Evolutionary conservation across 2,797 vertebrate genomes (phyloP).

Genomic region (Peromyscus eremicus): DNA sequence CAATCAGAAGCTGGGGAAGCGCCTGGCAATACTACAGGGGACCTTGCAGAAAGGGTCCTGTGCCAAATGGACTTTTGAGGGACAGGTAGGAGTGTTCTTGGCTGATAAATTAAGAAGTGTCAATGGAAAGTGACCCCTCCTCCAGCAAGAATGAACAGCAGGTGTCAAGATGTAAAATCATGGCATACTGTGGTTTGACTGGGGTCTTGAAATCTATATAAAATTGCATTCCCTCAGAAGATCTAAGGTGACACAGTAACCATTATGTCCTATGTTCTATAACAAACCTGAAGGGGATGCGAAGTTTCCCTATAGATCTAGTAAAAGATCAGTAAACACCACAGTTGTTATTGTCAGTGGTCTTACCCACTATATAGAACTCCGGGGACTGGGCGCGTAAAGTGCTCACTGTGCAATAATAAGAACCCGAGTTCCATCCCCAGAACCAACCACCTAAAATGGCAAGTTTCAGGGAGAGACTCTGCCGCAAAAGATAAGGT

Average conservation of each 20-base stretch:
- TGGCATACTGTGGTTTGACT: background rate
- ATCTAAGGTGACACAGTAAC: background rate
- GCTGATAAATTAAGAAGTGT: background rate
- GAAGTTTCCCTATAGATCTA: background rate
- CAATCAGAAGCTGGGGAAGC: background rate
- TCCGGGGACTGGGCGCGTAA: background rate
- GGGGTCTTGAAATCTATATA: background rate
- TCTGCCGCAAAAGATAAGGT: background rate
- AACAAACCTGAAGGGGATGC: background rate
- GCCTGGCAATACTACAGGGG: background rate
- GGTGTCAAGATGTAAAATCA: background rate
- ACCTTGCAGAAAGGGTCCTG: background rate
- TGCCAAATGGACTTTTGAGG: background rate
- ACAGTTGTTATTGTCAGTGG: background rate
- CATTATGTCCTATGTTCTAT: background rate
- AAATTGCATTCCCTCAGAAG: background rate
- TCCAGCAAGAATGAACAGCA: background rate
- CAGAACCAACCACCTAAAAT: background rate
- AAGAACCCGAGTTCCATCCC: background rate
- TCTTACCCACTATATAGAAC: background rate
- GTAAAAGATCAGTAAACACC: background rate
- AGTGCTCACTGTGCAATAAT: background rate
- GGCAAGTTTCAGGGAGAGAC: background rate
- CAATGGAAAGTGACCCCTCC: background rate
- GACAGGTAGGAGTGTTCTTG: background rate